These are phyloP conservation scores for Athalia circularis DNA, from an alignment of 2,888 invertebrate species.

Conservation along the genomic window DNA sequence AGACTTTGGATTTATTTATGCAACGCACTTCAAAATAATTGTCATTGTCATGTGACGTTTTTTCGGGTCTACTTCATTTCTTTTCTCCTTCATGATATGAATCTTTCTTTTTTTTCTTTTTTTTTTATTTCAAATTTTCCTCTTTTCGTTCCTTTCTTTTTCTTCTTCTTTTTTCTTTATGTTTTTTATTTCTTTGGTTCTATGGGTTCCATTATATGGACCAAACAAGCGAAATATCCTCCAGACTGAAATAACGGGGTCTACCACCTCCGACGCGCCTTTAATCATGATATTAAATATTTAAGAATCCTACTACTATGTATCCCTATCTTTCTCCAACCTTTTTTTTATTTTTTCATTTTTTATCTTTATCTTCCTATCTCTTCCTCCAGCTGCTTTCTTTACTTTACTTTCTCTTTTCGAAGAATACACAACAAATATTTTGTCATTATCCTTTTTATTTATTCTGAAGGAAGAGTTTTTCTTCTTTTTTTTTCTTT, in stretches of 20 bases:
- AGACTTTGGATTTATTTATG: too few relatives aligned
- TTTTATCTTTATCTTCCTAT: neutral
- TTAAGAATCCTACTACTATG: conserved; percentile 63
- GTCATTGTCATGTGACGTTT: too few relatives aligned
- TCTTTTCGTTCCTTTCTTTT: neutral
- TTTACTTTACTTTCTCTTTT: too few relatives aligned
- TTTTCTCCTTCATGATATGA: too few relatives aligned
- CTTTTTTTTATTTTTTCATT: neutral
- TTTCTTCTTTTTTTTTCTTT: too few relatives aligned
- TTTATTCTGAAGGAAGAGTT: too few relatives aligned
- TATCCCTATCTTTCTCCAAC: neutral
- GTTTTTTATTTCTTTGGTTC: neutral
- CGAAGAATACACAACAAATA: too few relatives aligned
- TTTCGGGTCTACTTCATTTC: too few relatives aligned
- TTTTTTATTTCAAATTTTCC: neutral
- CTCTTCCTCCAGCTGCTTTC: too few relatives aligned
- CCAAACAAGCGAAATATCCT: conserved; percentile 65
- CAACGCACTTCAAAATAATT: too few relatives aligned
- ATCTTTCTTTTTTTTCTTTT: too few relatives aligned
- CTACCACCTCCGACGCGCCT: conserved; percentile 63
- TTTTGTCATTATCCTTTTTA: too few relatives aligned
- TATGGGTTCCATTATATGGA: neutral
- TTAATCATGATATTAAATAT: conserved; percentile 75
- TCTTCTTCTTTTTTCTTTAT: neutral
- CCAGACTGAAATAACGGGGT: conserved; percentile 73